These are phyloP conservation scores for Lophochroa leadbeateri DNA, from an alignment of 2,113 vertebrate genomes.

Conservation along the genomic window DNA sequence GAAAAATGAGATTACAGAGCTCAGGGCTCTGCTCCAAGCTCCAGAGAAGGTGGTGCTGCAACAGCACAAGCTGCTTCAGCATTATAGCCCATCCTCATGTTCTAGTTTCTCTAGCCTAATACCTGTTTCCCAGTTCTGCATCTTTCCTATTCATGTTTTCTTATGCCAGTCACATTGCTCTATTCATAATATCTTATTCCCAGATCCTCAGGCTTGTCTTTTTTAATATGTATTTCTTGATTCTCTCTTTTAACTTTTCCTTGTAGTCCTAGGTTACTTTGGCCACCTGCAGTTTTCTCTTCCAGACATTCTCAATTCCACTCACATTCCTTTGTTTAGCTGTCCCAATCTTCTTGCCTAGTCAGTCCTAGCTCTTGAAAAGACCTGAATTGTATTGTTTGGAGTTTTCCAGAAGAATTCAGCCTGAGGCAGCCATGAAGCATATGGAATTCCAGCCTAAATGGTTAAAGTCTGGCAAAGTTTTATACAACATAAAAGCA, in stretches of 20 bases:
- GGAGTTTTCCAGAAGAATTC: constrained; percentile 32
- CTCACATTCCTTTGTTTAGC: neutral
- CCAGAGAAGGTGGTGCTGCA: neutral
- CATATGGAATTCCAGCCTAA: neutral
- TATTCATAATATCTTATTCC: neutral
- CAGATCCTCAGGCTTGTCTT: neutral
- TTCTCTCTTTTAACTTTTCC: neutral
- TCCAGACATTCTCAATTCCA: neutral
- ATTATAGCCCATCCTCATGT: neutral
- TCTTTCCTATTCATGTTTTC: neutral
- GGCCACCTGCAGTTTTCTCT: neutral
- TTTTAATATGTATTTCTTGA: neutral
- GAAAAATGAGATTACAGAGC: neutral
- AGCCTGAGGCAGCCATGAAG: neutral
- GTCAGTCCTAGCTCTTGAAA: neutral
- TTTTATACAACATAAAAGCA: constrained; percentile 29
- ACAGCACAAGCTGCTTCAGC: neutral
- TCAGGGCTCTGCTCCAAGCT: neutral
- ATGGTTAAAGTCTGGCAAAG: constrained; percentile 24
- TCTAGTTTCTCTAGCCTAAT: neutral
- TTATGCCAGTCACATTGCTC: neutral
- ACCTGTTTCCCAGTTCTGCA: neutral
- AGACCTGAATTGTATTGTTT: neutral
- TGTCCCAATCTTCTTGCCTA: neutral
- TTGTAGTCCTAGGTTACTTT: neutral